A percentile compares a stretch with the other conserved stretches of the same genome.
These are phyloP conservation scores for Benitochromis conjunctus DNA, from an alignment of 2,113 vertebrate genomes.

Conservation along the genomic window DNA sequence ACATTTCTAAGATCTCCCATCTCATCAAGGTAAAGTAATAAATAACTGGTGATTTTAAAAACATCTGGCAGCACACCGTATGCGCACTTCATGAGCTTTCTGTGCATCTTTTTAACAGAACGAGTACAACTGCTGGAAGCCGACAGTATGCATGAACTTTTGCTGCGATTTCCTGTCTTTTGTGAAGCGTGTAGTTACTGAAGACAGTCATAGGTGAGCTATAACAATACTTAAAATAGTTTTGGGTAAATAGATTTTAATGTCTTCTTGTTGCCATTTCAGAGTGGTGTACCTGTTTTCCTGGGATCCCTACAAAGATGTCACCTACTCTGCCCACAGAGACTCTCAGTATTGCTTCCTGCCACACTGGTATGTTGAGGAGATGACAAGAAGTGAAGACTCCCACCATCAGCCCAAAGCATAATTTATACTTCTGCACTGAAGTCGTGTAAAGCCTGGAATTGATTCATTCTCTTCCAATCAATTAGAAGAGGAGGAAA, in stretches of 20 bases:
- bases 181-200: slow-evolving; percentile 73
- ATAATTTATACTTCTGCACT: background rate
- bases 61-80: background rate
- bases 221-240: background rate
- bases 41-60: background rate
- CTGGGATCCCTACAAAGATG: slow-evolving; percentile 79
- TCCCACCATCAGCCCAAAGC: background rate
- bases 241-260: background rate
- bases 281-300: slow-evolving; percentile 84
- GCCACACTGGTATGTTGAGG: slow-evolving; percentile 80
- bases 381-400: slow-evolving; percentile 40
- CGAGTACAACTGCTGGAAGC: slow-evolving; percentile 85
- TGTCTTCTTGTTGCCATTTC: background rate
- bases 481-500: background rate
- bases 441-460: background rate
- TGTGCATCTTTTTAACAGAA: slow-evolving; percentile 57
- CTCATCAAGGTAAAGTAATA: slow-evolving; percentile 75
- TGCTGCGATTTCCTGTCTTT: slow-evolving; percentile 85
- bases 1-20: slow-evolving; percentile 83
- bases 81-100: background rate
- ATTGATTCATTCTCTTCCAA: background rate
- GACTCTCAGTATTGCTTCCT: slow-evolving; percentile 77
- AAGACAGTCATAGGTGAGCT: slow-evolving; percentile 81
- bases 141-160: slow-evolving; percentile 91
- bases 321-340: slow-evolving; percentile 78